Percentiles rank a stretch among this genome's conserved stretches.
phyloP scores from a whole-genome alignment of 2,113 vertebrate species.

The Emydocephalus ijimae region DNA sequence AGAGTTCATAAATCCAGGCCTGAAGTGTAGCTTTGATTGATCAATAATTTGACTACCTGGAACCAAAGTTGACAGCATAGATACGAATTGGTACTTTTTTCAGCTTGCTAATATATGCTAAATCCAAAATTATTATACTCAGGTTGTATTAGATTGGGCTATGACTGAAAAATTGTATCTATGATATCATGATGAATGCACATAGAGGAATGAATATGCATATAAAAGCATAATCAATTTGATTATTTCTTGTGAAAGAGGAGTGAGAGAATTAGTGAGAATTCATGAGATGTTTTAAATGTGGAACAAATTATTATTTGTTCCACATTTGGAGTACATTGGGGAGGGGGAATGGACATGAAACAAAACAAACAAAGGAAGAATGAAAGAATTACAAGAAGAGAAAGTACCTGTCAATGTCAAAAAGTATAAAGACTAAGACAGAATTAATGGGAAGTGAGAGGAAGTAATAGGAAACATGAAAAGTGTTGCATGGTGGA shows the following conservation, averaged over 20 bases:
- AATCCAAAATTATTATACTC: background rate
- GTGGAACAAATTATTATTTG: background rate
- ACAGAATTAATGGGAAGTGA: background rate
- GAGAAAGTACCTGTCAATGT: background rate
- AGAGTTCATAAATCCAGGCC: background rate
- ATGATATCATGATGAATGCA: background rate
- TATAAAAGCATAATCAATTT: background rate
- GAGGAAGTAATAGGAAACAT: background rate
- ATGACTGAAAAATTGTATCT: background rate
- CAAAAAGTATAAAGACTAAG: background rate
- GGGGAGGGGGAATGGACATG: background rate
- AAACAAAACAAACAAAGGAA: background rate
- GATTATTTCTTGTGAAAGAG: background rate
- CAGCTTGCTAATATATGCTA: background rate
- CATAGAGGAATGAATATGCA: background rate
- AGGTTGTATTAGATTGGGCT: background rate
- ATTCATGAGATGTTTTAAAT: background rate
- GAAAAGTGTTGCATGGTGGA: too few species aligned
- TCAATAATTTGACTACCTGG: background rate
- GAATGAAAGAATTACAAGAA: background rate
- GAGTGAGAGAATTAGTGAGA: background rate
- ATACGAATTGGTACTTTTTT: background rate
- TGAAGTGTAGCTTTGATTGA: background rate
- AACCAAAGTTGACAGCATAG: background rate
- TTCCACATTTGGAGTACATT: background rate